Base-by-base conservation (phyloP, 2,888 invertebrate species). In the Synergus gifuensis region DNA sequence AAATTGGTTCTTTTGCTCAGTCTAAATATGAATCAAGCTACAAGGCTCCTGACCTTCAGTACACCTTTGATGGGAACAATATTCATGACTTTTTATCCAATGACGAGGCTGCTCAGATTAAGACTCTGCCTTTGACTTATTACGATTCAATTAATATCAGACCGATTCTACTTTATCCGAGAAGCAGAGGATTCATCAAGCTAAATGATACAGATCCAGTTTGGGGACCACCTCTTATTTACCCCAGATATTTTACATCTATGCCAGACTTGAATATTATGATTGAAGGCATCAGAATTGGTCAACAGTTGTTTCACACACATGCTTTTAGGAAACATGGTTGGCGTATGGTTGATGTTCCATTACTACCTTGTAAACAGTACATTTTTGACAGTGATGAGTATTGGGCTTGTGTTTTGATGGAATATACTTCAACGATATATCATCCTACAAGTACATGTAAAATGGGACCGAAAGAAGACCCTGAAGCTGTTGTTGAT, bases 131-230 rank as follows among this genome's bases (percentile, higher is more conserved):
- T 0, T 85, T 95, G 60, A 88, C 95, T 0, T 96, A 95, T 85
- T 95, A 95, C 83, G 93, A 94, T 85, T 94, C 95, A 0, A 86
- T 95, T n/a, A 93, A 94, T 83, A 93, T 94, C 0, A 93, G 95
- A 78, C 95, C 96, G 0, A 93, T 95, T 76, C 88, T 96, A 8
- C 89, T 96, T 36, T 92, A 93, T 64, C 96, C 96, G 0, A 93
- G 93, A 88, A 96, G 96, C 84, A 93, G 94, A 89, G 96, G 96
- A 0, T 93, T 92, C 73, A 89, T 96, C 16, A 87, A 93, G 80
- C 91, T 98, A 1, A 95, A 95, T 85, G 92, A 93, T 0, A 94
- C 94, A 0, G 95, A 97, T 92, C 97, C 97, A 0, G 88, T 95
- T 77, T 94, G 94, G 88, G 95, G 96, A 0, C 93, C 94, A 76